These are phyloP conservation scores for Oedothorax gibbosus DNA, from an alignment of 1,140 invertebrate species.

Conservation along the genomic window DNA sequence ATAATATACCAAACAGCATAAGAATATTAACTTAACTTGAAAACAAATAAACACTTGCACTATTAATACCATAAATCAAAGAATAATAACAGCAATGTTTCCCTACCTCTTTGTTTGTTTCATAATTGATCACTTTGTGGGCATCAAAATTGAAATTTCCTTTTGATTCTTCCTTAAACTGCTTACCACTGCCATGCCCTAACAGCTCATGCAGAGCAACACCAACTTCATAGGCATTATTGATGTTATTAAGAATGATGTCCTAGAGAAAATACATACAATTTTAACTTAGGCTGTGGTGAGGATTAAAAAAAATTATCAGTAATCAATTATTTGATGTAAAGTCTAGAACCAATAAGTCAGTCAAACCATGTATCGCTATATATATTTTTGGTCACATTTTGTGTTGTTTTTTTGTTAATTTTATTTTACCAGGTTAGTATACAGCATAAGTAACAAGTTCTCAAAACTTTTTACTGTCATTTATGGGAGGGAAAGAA, in stretches of 20 bases:
- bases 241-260: conserved; percentile 5
- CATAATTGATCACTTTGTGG: conserved; percentile 80
- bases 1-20: neutral
- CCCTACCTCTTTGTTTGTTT: conserved; percentile 74
- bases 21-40: neutral
- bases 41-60: neutral
- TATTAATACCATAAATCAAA: neutral
- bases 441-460: too few relatives aligned
- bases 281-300: neutral
- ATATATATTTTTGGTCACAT: too few relatives aligned
- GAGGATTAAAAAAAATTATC: too few relatives aligned
- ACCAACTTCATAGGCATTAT: conserved; percentile 81
- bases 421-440: too few relatives aligned
- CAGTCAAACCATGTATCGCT: too few relatives aligned
- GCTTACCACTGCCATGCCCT: conserved; percentile 95
- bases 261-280: conserved; percentile 5
- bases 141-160: conserved; percentile 87
- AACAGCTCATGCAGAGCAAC: conserved; percentile 94
- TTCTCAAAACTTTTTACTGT: too few relatives aligned
- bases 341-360: too few relatives aligned
- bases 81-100: too few relatives aligned
- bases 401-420: too few relatives aligned
- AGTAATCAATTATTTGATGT: too few relatives aligned
- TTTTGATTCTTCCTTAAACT: conserved; percentile 81
- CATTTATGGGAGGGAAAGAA: too few relatives aligned